Evolutionary conservation across 2,888 invertebrate species (phyloP).

Genomic region (Frankliniella intonsa): DNA sequence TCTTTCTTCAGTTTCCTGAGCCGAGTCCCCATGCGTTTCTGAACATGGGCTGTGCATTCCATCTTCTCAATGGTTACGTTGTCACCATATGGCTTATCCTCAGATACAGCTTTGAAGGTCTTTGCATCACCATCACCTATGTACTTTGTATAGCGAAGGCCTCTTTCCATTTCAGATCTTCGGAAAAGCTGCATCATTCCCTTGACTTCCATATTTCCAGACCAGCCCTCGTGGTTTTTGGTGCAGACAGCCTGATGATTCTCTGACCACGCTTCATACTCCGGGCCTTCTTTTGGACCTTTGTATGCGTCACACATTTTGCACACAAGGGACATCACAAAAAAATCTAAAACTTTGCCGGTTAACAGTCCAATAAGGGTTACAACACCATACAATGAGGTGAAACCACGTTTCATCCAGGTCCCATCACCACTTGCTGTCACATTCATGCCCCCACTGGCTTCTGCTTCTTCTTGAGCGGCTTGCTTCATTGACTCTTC

Average conservation of each 20-base stretch:
- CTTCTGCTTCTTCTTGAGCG: too few relatives aligned
- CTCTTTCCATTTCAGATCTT: constrained; percentile 30
- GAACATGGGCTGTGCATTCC: constrained; percentile 33
- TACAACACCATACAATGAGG: constrained; percentile 34
- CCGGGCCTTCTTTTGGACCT: too few relatives aligned
- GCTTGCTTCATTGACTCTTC: too few relatives aligned
- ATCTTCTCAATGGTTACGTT: constrained; percentile 29
- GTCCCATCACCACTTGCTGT: constrained; percentile 30
- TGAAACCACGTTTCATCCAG: constrained; percentile 34
- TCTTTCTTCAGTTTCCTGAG: background rate
- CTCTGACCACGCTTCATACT: too few relatives aligned
- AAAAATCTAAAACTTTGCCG: constrained; percentile 13
- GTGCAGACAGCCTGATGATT: constrained; percentile 20
- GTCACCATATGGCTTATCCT: constrained; percentile 28
- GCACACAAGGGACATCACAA: too few relatives aligned
- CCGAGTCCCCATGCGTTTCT: constrained; percentile 31
- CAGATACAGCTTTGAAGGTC: constrained; percentile 28
- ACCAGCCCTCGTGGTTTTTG: constrained; percentile 27
- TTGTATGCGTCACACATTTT: too few relatives aligned
- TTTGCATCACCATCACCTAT: constrained; percentile 35
- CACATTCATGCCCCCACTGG: too few relatives aligned
- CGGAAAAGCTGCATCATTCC: constrained; percentile 32
- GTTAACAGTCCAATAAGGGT: constrained; percentile 33
- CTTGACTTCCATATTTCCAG: constrained; percentile 34
- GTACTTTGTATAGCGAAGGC: constrained; percentile 33